Base-by-base conservation (phyloP, 2,888 invertebrate species). In the Coelopa pilipes region DNA sequence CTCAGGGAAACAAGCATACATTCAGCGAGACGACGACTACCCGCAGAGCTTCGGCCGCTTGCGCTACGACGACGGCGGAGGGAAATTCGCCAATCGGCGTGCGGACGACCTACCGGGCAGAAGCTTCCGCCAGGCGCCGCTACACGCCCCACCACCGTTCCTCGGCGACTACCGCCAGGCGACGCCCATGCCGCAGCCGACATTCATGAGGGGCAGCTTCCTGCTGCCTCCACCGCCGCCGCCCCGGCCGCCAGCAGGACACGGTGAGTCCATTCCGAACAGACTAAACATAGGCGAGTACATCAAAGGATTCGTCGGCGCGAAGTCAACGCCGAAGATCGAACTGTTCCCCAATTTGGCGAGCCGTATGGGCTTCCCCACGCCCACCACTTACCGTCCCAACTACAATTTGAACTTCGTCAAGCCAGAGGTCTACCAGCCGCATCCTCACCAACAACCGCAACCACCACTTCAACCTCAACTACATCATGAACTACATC, bases 21-120 rank as follows among this genome's bases (percentile, higher is more conserved):
- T 92, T 19, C 90, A 92, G 15, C 89, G 89, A 74, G 91, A 91
- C 79, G 79, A 82, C 65, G 87, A 88, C 72, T 88, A 87, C 80
- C 87, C 86, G 10, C 83, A 82, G 45, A 85, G 80, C 76, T 87
- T 87, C 72, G 80, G 79, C 2, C 78, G 80, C 11, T 75, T 84
- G 10, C 73, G 76, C 13, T 80, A 80, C 65, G 76, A 78, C 19
- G 74, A 79, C 15, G 75, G 76, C 11, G 76, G 78, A 4, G 74
- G 74, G 11, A 34, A 46, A 1, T 81, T 81, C 50, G 81, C 82
- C 3, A 81, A 84, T 19, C 81, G 85, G 0, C 81, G 83, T 1
- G 77, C 78, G 62, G 84, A 82, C 19, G 45, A 77, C 63, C 55
- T 53, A 0, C 73, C 70, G 0, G 74, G 47, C 17, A 57, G 78